These are phyloP conservation scores for Reticulitermes lucifugus DNA, from an alignment of 2,888 invertebrate genomes.

Conservation along the genomic window DNA sequence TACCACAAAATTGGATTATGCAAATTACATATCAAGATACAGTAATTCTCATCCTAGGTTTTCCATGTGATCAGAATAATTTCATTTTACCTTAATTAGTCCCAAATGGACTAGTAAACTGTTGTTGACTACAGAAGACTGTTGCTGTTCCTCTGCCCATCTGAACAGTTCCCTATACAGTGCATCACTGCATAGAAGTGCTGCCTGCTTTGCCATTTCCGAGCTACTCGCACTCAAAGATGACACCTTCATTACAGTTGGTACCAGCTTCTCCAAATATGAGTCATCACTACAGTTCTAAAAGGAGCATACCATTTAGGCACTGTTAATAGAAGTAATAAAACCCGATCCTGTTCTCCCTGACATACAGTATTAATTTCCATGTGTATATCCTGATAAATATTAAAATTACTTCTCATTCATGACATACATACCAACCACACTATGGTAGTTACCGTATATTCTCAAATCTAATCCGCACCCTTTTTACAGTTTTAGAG, in stretches of 20 bases:
- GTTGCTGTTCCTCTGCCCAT: conserved; percentile 64
- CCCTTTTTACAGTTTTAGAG: too few relatives aligned
- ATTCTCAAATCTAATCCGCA: too few relatives aligned
- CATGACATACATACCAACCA: too few relatives aligned
- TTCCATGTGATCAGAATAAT: too few relatives aligned
- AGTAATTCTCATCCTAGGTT: too few relatives aligned
- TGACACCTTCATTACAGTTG: conserved; percentile 68
- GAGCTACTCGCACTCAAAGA: conserved; percentile 67
- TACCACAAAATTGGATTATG: not conserved
- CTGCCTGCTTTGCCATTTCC: conserved; percentile 66
- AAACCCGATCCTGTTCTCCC: too few relatives aligned
- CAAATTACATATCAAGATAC: not conserved
- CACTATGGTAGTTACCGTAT: too few relatives aligned
- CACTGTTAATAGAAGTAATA: too few relatives aligned
- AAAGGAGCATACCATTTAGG: not conserved
- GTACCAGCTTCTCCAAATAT: conserved; percentile 62
- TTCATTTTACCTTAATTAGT: conserved; percentile 74
- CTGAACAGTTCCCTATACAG: conserved; percentile 69
- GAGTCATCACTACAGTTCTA: conserved; percentile 52
- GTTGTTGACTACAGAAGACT: conserved; percentile 72
- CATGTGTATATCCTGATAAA: too few relatives aligned
- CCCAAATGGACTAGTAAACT: conserved; percentile 74
- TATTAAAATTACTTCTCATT: too few relatives aligned
- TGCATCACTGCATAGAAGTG: conserved; percentile 64
- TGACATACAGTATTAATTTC: too few relatives aligned